Base-by-base conservation (phyloP, 2,797 vertebrate species). In the Gila robusta region DNA sequence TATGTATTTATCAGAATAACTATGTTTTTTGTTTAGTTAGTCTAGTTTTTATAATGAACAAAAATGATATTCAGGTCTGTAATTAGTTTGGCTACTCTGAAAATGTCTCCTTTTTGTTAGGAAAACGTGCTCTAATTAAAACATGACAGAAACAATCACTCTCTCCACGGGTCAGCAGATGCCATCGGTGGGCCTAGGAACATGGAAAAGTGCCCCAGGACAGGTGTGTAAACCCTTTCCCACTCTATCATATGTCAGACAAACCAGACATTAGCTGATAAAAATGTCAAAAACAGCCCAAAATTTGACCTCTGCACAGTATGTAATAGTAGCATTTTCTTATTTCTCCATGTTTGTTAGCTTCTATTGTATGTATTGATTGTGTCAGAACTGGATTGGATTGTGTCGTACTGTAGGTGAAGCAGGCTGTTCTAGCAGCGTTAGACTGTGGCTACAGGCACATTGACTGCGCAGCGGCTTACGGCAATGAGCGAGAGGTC, bases 401-500 rank as follows among this genome's bases (percentile, higher is more conserved):
- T n/a, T 85, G 32, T 28, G 0, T 87, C 71, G 86, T 81, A 82
- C 54, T 71, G 84, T 90, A 96, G 95, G 94, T 95, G 86, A 95
- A 94, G 84, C 92, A 94, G 89, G 94, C 95, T 0, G 94, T 96
- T 83, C 84, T 95, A 85, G 88, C 90, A 14, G 95, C 95, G 82
- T 91, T 96, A 54, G 94, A 95, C 87, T 93, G 92, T 32, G 95
- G 95, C 2, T 96, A 96, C 93, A 94, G 92, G 86, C 95, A 96
- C 88, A 90, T 96, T 2, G 96, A 96, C 90, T 96, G 96, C 32
- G 95, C 96, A 41, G 93, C 94, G 9, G 94, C 90, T 16, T 96
- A 96, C 80, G 64, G 92, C n/a, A 96, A 96, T 52, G 95, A 96
- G 49, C 88, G 89, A 83, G 95, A 96, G 89, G 93, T 96, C 52